Base-by-base conservation (phyloP, 2,888 invertebrate species). In the Coenonympha arcania region DNA sequence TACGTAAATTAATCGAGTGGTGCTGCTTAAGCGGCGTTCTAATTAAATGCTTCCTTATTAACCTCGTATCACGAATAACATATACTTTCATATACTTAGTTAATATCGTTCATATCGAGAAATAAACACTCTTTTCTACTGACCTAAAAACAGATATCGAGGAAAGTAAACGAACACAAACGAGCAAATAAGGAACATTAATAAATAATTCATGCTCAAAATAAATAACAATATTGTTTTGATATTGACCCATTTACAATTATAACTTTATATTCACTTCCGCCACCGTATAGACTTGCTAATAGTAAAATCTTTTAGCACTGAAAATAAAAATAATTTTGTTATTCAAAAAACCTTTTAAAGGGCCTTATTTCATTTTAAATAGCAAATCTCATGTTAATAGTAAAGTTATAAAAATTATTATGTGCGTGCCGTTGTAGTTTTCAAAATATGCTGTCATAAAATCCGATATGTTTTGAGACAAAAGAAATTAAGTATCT, bases 91-190 rank as follows among this genome's bases (percentile, higher is more conserved):
- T 18, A 8, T 9, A 66, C n/a, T n/a, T n/a, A n/a, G n/a, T n/a
- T n/a, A n/a, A n/a, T n/a, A n/a, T n/a, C n/a, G n/a, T n/a, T n/a
- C n/a, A n/a, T n/a, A n/a, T n/a, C n/a, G n/a, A 58, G 65, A 56
- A 72, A 75, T 73, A 71, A 77, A 73, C 67, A 76, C 68, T 67
- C 62, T 58, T 71, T 58, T 72, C 73, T 63, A 68, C 68, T 81
- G 77, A 82, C 82, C 83, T 67, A 82, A 78, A 79, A 72, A 59
- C 55, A 55, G 81, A 79, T 84, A 83, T 74, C 71, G 64, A 74
- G 70, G 80, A 82, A 83, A 82, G 79, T 79, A 81, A 82, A 85
- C 72, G 75, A 61, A 55, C 34, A 34, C 31, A 41, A 36, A 9
- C 50, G 51, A 48, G 48, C 37, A 50, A 40, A 19, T 24, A 39